Evolutionary conservation across 2,888 invertebrate genomes (phyloP).

Genomic region (Apodemia mormo): DNA sequence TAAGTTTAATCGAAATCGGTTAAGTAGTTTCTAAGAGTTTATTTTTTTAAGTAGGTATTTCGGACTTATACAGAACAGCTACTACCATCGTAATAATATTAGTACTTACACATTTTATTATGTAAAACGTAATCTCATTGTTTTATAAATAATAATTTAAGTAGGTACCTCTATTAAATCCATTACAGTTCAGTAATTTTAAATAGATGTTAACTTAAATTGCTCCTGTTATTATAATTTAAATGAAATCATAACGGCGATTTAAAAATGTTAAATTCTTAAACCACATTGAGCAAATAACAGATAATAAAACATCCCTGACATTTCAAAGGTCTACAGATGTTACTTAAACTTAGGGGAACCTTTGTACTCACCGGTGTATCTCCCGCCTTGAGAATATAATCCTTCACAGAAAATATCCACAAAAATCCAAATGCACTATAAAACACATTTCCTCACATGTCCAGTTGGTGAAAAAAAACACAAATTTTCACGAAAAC

Average conservation of each 20-base stretch:
- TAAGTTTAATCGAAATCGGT: no score
- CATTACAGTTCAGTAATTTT: no score
- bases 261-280: neutral
- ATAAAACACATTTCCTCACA: slow-evolving; percentile 49
- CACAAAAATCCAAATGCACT: slow-evolving; percentile 58
- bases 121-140: no score
- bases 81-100: no score
- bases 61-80: no score
- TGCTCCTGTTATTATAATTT: neutral
- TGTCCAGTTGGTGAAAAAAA: slow-evolving; percentile 32
- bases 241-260: neutral
- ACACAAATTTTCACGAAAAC: slow-evolving; percentile 34
- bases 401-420: slow-evolving; percentile 62
- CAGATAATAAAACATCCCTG: slow-evolving; percentile 19
- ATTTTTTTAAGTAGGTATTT: no score
- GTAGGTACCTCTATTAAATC: no score
- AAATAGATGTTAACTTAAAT: no score
- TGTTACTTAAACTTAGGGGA: slow-evolving; percentile 24
- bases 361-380: slow-evolving; percentile 59
- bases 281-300: slow-evolving; percentile 18
- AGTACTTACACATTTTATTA: no score
- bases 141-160: no score
- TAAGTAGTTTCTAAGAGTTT: no score
- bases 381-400: slow-evolving; percentile 53
- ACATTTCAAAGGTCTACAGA: slow-evolving; percentile 11